Percentiles rank a stretch among this genome's conserved stretches.
These are phyloP conservation scores for Gymnosoma rotundatum DNA, from an alignment of 2,888 invertebrate genomes.

Conservation along the genomic window DNA sequence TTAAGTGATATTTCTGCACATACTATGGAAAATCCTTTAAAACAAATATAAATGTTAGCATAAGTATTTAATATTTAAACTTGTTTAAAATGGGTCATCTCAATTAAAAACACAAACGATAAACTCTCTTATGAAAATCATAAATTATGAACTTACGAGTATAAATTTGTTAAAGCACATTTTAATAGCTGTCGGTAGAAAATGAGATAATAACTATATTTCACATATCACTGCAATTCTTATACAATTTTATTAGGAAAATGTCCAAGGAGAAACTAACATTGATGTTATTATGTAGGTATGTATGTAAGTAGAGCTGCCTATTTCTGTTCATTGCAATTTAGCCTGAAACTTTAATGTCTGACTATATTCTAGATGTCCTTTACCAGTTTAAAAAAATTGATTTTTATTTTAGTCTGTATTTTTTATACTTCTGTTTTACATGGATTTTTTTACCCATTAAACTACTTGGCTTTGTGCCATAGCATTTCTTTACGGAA, in stretches of 20 bases:
- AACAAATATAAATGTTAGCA: not conserved
- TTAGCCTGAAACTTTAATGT: conserved; percentile 34
- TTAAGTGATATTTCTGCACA: not conserved
- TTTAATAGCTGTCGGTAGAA: conserved; percentile 33
- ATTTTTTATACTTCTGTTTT: conserved; percentile 25
- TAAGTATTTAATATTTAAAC: conserved; percentile 20
- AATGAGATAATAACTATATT: conserved; percentile 4
- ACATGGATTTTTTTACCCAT: conserved; percentile 35
- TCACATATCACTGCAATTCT: not conserved
- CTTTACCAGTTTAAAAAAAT: conserved; percentile 71
- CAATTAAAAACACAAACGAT: conserved; percentile 8
- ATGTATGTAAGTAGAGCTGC: too few relatives aligned
- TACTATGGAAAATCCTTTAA: not conserved
- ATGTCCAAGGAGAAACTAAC: not conserved
- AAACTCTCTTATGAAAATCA: conserved; percentile 64
- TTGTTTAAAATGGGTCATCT: conserved; percentile 60
- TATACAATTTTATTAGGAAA: conserved; percentile 8
- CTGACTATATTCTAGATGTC: conserved; percentile 23
- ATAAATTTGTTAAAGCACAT: conserved; percentile 46
- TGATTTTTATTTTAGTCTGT: conserved; percentile 76
- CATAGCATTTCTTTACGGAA: conserved; percentile 31
- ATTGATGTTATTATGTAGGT: not conserved
- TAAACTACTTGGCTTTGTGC: conserved; percentile 55
- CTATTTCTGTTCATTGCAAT: conserved; percentile 7
- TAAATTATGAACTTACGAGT: conserved; percentile 75